These are phyloP conservation scores for Nomada ferruginata DNA, from an alignment of 2,888 invertebrate genomes.

Conservation along the genomic window DNA sequence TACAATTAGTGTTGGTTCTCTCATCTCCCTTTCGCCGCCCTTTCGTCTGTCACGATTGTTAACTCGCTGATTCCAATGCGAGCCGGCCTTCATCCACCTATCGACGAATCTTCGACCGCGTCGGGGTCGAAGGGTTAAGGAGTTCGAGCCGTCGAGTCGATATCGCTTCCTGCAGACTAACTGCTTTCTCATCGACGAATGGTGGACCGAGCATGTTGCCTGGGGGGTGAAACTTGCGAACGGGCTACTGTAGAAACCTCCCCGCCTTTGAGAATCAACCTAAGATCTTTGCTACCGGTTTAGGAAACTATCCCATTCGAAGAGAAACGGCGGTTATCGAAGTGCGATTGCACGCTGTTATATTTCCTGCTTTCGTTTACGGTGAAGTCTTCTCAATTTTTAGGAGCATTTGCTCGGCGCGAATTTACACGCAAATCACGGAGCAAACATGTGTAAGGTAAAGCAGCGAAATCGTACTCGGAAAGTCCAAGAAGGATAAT, in stretches of 20 bases:
- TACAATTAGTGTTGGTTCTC: constrained; percentile 35
- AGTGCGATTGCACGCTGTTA: neutral
- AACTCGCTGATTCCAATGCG: constrained; percentile 45
- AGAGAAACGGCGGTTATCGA: neutral
- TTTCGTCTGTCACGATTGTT: constrained; percentile 50
- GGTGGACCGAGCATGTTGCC: neutral
- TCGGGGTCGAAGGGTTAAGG: constrained; percentile 43
- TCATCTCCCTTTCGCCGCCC: neutral
- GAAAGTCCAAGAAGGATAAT: constrained; percentile 39
- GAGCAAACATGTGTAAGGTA: neutral
- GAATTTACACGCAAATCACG: neutral
- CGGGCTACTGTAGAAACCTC: neutral
- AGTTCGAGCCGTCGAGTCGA: constrained; percentile 31
- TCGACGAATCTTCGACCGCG: constrained; percentile 30
- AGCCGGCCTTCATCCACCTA: constrained; percentile 22
- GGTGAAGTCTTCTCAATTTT: neutral
- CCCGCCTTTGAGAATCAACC: neutral
- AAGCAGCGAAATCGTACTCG: constrained; percentile 24
- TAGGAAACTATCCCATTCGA: neutral
- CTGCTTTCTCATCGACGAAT: constrained; percentile 38
- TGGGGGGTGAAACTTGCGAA: constrained; percentile 16
- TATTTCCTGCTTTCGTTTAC: too few relatives aligned
- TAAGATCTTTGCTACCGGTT: neutral
- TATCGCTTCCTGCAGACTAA: constrained; percentile 49
- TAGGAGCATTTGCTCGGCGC: neutral